phyloP scores from a whole-genome alignment of 2,888 invertebrate species.

The Synanthedon tipuliformis region DNA sequence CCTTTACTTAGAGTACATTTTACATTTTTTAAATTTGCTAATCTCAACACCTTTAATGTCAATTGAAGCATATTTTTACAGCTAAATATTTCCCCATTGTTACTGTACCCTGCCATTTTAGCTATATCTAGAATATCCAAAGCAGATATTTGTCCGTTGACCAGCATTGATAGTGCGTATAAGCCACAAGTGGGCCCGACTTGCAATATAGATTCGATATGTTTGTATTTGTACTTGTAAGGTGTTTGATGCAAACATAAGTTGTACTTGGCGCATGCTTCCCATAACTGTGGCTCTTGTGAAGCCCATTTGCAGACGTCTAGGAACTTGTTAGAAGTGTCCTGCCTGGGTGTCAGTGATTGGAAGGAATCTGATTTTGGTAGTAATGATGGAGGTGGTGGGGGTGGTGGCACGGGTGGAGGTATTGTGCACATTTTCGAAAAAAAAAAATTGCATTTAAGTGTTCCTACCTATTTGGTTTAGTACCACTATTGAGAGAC shows the following conservation, averaged over 20 bases:
- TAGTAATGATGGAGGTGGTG: conserved; percentile 18
- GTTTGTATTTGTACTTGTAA: conserved; percentile 50
- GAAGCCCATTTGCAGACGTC: conserved; percentile 70
- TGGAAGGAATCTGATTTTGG: conserved; percentile 8
- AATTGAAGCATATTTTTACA: conserved; percentile 76
- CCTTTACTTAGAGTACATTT: conserved; percentile 44
- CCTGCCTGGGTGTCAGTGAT: conserved; percentile 3
- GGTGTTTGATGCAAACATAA: conserved; percentile 64
- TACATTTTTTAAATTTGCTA: conserved; percentile 43
- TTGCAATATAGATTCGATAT: conserved; percentile 52
- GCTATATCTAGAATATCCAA: conserved; percentile 73
- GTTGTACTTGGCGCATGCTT: conserved; percentile 68
- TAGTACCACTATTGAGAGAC: too few relatives aligned
- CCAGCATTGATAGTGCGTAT: conserved; percentile 86
- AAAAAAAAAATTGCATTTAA: conserved; percentile 1
- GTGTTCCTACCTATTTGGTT: too few relatives aligned
- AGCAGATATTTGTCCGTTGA: conserved; percentile 68
- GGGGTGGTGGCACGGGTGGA: conserved; percentile 34
- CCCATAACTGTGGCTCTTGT: conserved; percentile 65
- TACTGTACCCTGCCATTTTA: conserved; percentile 74
- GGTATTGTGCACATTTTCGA: conserved; percentile 46
- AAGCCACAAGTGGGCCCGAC: conserved; percentile 86
- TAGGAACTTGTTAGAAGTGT: conserved; percentile 14
- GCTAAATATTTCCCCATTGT: conserved; percentile 91
- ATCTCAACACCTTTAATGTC: conserved; percentile 65